Evolutionary conservation across 2,113 vertebrate genomes (phyloP).

Genomic region (Ochotona princeps): DNA sequence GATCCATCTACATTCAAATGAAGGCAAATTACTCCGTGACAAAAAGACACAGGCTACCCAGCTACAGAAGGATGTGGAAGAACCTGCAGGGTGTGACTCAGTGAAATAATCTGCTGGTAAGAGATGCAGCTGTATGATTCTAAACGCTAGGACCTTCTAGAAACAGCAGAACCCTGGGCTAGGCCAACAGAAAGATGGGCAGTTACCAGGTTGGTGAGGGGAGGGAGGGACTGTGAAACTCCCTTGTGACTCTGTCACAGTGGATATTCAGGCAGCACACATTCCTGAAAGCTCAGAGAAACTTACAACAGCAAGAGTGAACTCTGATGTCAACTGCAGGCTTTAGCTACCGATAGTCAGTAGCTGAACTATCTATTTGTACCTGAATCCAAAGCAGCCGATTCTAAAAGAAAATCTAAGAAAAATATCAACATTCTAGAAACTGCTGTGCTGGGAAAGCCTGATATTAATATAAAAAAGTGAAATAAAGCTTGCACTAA

Average conservation of each 20-base stretch:
- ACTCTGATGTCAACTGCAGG: not conserved
- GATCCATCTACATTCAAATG: not conserved
- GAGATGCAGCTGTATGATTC: not conserved
- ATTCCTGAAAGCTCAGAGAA: not conserved
- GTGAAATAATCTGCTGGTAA: not conserved
- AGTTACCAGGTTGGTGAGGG: not conserved
- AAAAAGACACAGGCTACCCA: not conserved
- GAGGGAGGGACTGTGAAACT: not conserved
- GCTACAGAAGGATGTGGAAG: not conserved
- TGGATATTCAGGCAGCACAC: not conserved
- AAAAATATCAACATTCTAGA: not conserved
- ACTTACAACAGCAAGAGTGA: not conserved
- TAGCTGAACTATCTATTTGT: not conserved
- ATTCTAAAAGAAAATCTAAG: not conserved
- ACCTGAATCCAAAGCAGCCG: conserved; percentile 33
- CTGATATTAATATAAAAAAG: not conserved
- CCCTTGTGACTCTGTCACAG: not conserved
- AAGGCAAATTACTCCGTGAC: not conserved
- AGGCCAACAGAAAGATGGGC: not conserved
- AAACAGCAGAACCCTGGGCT: not conserved
- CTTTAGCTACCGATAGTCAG: not conserved
- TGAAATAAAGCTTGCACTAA: not conserved
- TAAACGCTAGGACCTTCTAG: not conserved
- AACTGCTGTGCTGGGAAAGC: not conserved
- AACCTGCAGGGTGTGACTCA: not conserved